phyloP scores from a whole-genome alignment of 53 echinoderm and acorn worm species.

The Crossaster papposus region DNA sequence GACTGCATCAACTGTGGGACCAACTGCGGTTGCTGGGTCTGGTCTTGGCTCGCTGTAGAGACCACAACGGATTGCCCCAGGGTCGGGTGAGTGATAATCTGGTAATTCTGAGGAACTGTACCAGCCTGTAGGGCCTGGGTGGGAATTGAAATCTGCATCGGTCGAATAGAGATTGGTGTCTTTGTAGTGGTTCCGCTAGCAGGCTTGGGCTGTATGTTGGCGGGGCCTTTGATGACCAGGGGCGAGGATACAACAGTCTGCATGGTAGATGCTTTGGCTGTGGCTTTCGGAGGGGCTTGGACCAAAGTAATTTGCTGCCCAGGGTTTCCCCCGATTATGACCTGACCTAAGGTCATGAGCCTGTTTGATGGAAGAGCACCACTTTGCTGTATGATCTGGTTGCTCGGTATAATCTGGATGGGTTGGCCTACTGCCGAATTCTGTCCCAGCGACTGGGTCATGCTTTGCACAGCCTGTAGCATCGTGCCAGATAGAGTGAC shows the following conservation, averaged over 20 bases:
- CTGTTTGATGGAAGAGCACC: conserved; percentile 40
- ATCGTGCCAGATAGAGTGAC: conserved; percentile 34
- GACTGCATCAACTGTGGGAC: conserved; percentile 45
- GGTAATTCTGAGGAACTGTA: conserved; percentile 48
- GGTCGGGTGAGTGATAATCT: conserved; percentile 44
- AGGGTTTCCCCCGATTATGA: conserved; percentile 43
- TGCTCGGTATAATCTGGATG: conserved; percentile 61
- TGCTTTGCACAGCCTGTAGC: conserved; percentile 45
- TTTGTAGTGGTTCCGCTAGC: conserved; percentile 33
- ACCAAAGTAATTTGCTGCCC: conserved; percentile 45
- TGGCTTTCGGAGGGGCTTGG: conserved; percentile 31
- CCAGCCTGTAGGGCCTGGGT: conserved; percentile 39
- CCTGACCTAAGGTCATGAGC: conserved; percentile 43
- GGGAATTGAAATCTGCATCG: conserved; percentile 47
- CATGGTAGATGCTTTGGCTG: not conserved
- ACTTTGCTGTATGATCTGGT: conserved; percentile 53
- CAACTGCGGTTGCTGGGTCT: conserved; percentile 48
- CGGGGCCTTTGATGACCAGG: conserved; percentile 43
- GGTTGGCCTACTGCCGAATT: conserved; percentile 58
- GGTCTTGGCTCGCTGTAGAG: conserved; percentile 26
- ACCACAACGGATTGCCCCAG: conserved; percentile 37
- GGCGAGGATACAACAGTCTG: conserved; percentile 51
- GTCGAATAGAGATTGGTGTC: conserved; percentile 55
- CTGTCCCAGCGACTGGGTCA: conserved; percentile 39
- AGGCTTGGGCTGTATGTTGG: conserved; percentile 63